Evolutionary conservation across 2,113 vertebrate genomes (phyloP).

Genomic region (Dasyprocta punctata): DNA sequence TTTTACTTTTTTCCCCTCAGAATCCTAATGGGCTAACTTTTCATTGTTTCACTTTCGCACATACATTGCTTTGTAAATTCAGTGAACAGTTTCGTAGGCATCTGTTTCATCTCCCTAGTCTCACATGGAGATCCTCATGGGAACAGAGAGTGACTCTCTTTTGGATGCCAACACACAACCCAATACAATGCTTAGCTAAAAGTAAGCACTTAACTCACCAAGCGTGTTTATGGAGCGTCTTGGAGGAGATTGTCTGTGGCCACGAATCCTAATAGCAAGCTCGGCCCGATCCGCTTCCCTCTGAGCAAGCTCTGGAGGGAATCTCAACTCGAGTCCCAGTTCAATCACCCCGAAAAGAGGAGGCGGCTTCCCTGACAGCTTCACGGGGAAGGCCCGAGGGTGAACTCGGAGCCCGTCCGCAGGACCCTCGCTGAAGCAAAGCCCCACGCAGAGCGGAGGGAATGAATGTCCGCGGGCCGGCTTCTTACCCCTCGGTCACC

Average conservation of each 20-base stretch:
- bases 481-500: neutral
- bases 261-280: slow-evolving; percentile 7
- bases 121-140: neutral
- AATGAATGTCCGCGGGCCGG: neutral
- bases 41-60: slow-evolving; percentile 10
- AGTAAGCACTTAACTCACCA: slow-evolving; percentile 31
- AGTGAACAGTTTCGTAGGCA: neutral
- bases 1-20: neutral
- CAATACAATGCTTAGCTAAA: neutral
- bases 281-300: neutral
- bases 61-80: neutral
- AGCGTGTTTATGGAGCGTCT: slow-evolving; percentile 38
- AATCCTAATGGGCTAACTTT: neutral
- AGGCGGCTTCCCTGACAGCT: neutral
- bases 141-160: neutral
- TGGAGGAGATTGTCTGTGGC: neutral
- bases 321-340: neutral
- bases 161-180: neutral
- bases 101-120: neutral
- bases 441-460: neutral
- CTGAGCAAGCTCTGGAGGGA: neutral
- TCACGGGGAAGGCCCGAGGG: neutral
- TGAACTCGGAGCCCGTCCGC: neutral
- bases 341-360: neutral
- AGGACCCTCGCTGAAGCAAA: neutral